A percentile compares a stretch with the other conserved stretches of the same genome.
Evolutionary conservation across 2,113 vertebrate species (phyloP).

Genomic region (Hypomesus transpacificus): DNA sequence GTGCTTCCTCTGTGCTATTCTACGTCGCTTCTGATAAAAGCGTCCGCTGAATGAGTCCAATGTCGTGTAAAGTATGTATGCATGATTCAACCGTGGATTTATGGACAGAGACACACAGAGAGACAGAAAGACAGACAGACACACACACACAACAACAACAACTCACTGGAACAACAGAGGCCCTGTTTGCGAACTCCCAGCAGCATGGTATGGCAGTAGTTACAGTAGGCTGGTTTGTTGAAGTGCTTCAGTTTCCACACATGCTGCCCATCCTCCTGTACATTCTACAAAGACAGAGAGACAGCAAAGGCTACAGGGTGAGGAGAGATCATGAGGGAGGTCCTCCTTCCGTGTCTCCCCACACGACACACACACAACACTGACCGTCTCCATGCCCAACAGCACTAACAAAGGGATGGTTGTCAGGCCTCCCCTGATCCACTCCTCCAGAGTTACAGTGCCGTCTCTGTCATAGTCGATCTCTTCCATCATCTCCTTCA

Average conservation of each 20-base stretch:
- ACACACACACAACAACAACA: not conserved
- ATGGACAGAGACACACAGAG: not conserved
- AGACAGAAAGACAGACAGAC: not conserved
- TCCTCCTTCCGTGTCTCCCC: not conserved
- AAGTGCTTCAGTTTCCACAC: constrained; percentile 95
- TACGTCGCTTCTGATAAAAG: too few species aligned
- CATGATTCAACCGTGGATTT: not conserved
- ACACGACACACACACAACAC: constrained; percentile 36
- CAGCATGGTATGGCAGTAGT: constrained; percentile 91
- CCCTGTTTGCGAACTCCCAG: constrained; percentile 92
- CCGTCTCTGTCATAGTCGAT: constrained; percentile 88
- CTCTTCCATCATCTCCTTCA: constrained; percentile 93
- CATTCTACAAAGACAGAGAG: constrained; percentile 68
- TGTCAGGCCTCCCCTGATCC: constrained; percentile 92
- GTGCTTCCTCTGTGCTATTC: too few species aligned
- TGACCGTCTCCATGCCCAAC: constrained; percentile 88
- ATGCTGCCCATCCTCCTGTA: constrained; percentile 86
- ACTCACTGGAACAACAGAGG: constrained; percentile 91
- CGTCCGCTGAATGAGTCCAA: too few species aligned
- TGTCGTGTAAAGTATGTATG: too few species aligned
- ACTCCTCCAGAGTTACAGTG: constrained; percentile 89
- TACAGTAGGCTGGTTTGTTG: constrained; percentile 96
- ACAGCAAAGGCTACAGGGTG: not conserved
- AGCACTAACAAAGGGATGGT: constrained; percentile 92
- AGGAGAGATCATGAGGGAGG: too few species aligned